Conservation (phyloP, 2,888 invertebrate genomes). For the Eretmocerus hayati region DNA sequence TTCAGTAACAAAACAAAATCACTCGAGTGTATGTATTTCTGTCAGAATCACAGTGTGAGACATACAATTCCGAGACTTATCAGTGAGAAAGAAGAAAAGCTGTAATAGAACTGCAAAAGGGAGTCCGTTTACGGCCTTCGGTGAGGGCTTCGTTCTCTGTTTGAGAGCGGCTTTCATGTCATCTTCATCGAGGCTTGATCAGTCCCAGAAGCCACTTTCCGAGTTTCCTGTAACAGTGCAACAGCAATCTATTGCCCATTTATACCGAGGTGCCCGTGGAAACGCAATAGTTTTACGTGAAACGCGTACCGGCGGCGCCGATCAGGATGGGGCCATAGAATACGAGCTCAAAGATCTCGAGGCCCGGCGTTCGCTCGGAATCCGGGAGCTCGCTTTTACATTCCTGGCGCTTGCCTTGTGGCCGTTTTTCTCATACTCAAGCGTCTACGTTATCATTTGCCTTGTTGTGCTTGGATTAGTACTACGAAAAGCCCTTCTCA, state of each 20-base stretch:
- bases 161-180: not conserved
- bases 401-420: slow-evolving; percentile 7
- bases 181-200: not conserved
- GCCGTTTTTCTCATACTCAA: slow-evolving; percentile 1
- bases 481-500: slow-evolving; percentile 3
- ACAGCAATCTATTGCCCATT: not conserved
- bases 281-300: not conserved
- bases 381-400: slow-evolving; percentile 4
- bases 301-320: not conserved
- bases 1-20: too few relatives aligned
- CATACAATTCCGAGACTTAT: too few relatives aligned
- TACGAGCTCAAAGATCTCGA: slow-evolving; percentile 16
- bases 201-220: not conserved
- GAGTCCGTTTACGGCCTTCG: not conserved
- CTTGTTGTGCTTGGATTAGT: slow-evolving; percentile 2
- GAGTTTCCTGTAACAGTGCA: too few relatives aligned
- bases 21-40: too few relatives aligned
- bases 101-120: not conserved
- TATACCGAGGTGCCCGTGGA: not conserved
- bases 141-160: not conserved
- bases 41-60: too few relatives aligned
- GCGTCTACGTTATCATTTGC: not conserved
- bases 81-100: too few relatives aligned
- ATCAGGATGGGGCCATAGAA: slow-evolving; percentile 15
- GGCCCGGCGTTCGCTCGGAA: slow-evolving; percentile 5